Evolutionary conservation across 2,113 vertebrate genomes (phyloP).

Genomic region (Erpornis zantholeuca): DNA sequence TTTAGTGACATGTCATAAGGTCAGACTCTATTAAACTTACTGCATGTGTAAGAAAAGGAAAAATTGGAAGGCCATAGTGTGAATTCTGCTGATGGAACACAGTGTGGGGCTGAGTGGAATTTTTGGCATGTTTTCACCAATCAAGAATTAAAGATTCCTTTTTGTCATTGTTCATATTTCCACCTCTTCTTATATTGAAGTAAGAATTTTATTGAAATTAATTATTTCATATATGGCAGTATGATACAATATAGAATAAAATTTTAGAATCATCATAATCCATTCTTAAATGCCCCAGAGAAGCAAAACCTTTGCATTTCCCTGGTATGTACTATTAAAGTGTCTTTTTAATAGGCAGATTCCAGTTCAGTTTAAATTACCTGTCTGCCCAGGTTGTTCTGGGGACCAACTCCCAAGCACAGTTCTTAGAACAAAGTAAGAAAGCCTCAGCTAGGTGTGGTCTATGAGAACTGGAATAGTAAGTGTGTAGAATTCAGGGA

Average conservation of each 20-base stretch:
- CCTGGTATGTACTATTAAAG: neutral
- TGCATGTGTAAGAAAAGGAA: neutral
- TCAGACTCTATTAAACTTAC: neutral
- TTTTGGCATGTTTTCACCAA: neutral
- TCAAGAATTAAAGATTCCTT: neutral
- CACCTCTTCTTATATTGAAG: neutral
- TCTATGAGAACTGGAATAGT: neutral
- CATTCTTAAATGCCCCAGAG: neutral
- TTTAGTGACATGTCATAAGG: neutral
- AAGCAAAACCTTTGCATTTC: neutral
- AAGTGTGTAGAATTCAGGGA: neutral
- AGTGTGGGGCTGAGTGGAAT: neutral
- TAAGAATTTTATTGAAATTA: neutral
- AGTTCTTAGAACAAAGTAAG: neutral
- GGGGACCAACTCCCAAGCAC: neutral
- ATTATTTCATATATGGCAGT: neutral
- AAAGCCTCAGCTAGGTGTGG: neutral
- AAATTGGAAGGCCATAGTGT: neutral
- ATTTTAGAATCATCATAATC: neutral
- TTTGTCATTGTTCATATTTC: neutral
- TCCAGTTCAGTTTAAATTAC: neutral
- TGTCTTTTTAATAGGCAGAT: neutral
- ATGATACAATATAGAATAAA: neutral
- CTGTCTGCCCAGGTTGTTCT: neutral
- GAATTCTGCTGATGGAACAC: neutral